phyloP scores from a whole-genome alignment of 2,797 vertebrate genomes.

The Gallinago nigripennis region DNA sequence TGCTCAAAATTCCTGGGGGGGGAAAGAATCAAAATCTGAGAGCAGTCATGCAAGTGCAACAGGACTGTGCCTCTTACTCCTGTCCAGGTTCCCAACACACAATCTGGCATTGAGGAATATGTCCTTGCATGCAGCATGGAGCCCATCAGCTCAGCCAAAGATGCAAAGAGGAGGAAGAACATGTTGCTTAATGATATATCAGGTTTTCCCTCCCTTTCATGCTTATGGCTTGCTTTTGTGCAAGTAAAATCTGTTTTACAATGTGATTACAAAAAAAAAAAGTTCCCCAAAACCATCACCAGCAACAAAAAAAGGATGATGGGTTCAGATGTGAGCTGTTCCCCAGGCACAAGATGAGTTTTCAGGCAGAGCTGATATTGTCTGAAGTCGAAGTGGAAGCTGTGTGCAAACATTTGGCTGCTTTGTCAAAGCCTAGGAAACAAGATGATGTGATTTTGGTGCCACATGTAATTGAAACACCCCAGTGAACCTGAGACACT shows the following conservation, averaged over 20 bases:
- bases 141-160: not conserved
- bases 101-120: not conserved
- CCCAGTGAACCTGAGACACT: not conserved
- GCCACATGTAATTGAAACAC: not conserved
- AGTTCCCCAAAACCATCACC: not conserved
- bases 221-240: not conserved
- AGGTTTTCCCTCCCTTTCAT: not conserved
- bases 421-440: not conserved
- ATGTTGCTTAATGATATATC: not conserved
- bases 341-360: rapidly evolving
- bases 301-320: not conserved
- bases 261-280: not conserved
- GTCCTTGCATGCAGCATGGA: not conserved
- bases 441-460: not conserved
- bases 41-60: not conserved
- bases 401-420: not conserved
- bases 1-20: not conserved
- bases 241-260: not conserved
- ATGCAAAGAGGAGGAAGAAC: not conserved
- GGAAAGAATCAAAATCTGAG: not conserved
- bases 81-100: rapidly evolving
- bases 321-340: not conserved
- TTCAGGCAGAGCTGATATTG: not conserved
- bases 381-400: not conserved
- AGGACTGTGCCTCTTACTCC: not conserved